phyloP scores from a whole-genome alignment of 1,140 invertebrate species.

The Araneus ventricosus region DNA sequence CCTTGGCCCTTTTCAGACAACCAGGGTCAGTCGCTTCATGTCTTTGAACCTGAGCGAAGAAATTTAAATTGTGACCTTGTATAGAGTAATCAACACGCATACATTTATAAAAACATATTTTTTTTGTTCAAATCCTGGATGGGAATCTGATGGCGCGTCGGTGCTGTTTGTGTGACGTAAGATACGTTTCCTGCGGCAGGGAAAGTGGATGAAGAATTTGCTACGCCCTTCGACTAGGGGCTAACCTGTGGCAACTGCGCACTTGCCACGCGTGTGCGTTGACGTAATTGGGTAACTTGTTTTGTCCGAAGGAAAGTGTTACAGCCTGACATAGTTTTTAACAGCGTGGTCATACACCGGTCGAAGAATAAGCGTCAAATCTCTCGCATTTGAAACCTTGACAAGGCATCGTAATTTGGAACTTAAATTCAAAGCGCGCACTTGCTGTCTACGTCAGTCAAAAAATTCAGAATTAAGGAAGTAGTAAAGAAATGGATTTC shows the following conservation, averaged over 20 bases:
- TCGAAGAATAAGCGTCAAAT: no score
- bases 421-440: no score
- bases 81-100: slow-evolving; percentile 51
- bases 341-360: no score
- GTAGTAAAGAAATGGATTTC: no score
- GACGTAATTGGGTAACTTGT: slow-evolving; percentile 6
- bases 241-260: neutral
- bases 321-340: neutral
- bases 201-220: slow-evolving; percentile 9
- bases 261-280: neutral
- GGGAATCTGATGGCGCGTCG: slow-evolving; percentile 5
- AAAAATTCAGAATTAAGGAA: no score
- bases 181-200: neutral
- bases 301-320: neutral
- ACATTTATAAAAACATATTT: slow-evolving; percentile 11
- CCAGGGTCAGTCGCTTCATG: slow-evolving; percentile 32
- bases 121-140: slow-evolving; percentile 8
- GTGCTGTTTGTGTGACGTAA: neutral
- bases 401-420: no score
- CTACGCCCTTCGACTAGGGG: neutral
- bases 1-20: slow-evolving; percentile 52
- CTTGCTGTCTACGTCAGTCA: no score
- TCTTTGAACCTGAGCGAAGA: slow-evolving; percentile 51
- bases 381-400: no score
- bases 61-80: slow-evolving; percentile 49